Conservation (phyloP, 2,113 vertebrate species). For the Rhinoptilus africanus region DNA sequence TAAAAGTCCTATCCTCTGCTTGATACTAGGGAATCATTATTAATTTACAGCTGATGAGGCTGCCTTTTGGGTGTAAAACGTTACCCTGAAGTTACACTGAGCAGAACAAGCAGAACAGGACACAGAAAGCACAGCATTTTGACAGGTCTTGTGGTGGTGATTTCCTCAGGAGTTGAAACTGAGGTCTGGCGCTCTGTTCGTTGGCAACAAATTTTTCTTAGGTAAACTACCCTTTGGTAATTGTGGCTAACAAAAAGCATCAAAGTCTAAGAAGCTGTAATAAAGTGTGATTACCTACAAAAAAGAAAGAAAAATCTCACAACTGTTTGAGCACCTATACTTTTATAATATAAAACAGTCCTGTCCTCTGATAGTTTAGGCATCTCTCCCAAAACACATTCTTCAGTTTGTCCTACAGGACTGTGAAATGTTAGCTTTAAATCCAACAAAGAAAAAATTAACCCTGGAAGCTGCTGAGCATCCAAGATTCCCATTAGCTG, state of each 20-base stretch:
- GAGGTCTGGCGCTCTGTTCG: not conserved
- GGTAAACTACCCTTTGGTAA: not conserved
- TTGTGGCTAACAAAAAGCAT: not conserved
- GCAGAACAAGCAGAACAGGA: not conserved
- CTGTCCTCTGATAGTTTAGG: not conserved
- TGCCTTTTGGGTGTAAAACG: not conserved
- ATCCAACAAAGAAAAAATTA: slow-evolving; percentile 49
- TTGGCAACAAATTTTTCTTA: not conserved
- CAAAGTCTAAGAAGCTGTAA: not conserved
- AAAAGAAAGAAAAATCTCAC: not conserved
- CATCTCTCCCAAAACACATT: not conserved
- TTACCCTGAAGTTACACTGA: not conserved
- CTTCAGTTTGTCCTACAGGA: not conserved
- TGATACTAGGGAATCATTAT: not conserved
- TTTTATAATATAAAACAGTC: not conserved
- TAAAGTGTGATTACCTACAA: not conserved
- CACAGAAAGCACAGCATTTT: not conserved
- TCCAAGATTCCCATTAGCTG: slow-evolving; percentile 36
- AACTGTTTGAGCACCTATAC: not conserved
- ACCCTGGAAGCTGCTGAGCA: slow-evolving; percentile 48
- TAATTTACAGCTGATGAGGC: not conserved
- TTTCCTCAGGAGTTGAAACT: not conserved
- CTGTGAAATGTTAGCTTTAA: slow-evolving; percentile 37
- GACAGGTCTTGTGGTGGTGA: not conserved
- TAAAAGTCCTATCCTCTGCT: not conserved